Percentiles rank a stretch among this genome's conserved stretches.
Conservation (phyloP, 2,113 vertebrate genomes). For the Clarias batrachus region DNA sequence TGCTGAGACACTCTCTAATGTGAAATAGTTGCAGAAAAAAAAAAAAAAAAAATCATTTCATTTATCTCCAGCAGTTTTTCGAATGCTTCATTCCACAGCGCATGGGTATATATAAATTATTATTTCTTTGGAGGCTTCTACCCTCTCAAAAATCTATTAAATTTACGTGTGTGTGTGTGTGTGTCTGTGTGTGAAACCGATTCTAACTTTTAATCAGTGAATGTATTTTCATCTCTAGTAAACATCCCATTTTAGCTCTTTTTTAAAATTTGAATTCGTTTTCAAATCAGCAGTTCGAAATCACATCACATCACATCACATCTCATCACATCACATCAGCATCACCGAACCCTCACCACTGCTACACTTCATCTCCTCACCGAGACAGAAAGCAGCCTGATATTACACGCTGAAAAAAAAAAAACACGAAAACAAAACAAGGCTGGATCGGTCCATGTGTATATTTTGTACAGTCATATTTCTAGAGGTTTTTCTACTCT, state of each 20-base stretch:
- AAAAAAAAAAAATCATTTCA: neutral
- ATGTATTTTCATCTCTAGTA: neutral
- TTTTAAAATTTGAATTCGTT: neutral
- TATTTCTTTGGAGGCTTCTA: neutral
- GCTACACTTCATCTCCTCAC: constrained; percentile 59
- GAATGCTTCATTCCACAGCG: neutral
- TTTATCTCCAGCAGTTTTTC: neutral
- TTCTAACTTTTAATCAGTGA: constrained; percentile 13
- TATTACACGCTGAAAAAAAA: constrained; percentile 29
- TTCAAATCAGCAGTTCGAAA: neutral
- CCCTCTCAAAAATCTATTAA: neutral
- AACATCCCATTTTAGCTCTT: neutral
- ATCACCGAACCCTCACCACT: constrained; percentile 49
- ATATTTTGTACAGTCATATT: constrained; percentile 96
- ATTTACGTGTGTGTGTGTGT: neutral
- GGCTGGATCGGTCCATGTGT: constrained; percentile 66
- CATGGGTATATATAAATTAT: neutral
- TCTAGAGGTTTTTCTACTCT: constrained; percentile 94
- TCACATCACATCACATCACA: neutral
- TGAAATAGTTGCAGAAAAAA: constrained; percentile 2
- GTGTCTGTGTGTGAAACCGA: neutral
- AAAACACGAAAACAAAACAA: constrained; percentile 28
- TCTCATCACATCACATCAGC: neutral
- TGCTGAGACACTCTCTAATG: neutral
- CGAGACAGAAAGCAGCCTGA: constrained; percentile 42